phyloP scores from a whole-genome alignment of 2,888 invertebrate genomes.

The Sinotaia quadrata region DNA sequence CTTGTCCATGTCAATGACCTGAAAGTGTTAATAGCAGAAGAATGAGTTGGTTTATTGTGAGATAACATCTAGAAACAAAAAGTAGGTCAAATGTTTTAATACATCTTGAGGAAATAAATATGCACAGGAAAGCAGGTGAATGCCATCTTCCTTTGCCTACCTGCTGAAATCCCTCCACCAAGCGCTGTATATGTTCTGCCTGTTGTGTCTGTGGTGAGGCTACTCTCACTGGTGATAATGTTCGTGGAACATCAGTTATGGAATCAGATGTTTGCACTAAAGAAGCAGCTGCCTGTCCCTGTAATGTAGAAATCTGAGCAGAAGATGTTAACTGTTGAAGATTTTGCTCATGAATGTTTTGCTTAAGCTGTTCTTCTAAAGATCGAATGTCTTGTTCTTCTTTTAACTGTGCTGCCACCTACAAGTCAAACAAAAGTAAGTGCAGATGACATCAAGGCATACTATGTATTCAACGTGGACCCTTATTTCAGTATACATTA shows the following conservation, averaged over 20 bases:
- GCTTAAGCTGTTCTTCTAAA: slow-evolving; percentile 38
- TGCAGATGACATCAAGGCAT: too few relatives aligned
- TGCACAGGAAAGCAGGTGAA: too few relatives aligned
- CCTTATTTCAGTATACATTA: too few relatives aligned
- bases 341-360: slow-evolving; percentile 30
- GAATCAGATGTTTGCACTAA: slow-evolving; percentile 11
- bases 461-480: too few relatives aligned
- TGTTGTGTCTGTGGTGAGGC: slow-evolving; percentile 35
- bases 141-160: too few relatives aligned
- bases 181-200: slow-evolving; percentile 39
- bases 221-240: slow-evolving; percentile 18
- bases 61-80: too few relatives aligned
- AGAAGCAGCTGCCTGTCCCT: neutral
- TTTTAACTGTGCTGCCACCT: slow-evolving; percentile 21
- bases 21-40: too few relatives aligned
- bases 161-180: slow-evolving; percentile 42
- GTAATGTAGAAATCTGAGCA: neutral
- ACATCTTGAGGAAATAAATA: too few relatives aligned
- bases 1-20: too few relatives aligned
- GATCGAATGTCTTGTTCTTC: slow-evolving; percentile 32
- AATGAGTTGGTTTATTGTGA: too few relatives aligned
- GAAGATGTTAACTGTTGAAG: slow-evolving; percentile 27
- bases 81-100: too few relatives aligned
- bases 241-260: slow-evolving; percentile 6
- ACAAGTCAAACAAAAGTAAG: too few relatives aligned